Base-by-base conservation (phyloP, 2,888 invertebrate species). In the Drosophila subsilvestris region DNA sequence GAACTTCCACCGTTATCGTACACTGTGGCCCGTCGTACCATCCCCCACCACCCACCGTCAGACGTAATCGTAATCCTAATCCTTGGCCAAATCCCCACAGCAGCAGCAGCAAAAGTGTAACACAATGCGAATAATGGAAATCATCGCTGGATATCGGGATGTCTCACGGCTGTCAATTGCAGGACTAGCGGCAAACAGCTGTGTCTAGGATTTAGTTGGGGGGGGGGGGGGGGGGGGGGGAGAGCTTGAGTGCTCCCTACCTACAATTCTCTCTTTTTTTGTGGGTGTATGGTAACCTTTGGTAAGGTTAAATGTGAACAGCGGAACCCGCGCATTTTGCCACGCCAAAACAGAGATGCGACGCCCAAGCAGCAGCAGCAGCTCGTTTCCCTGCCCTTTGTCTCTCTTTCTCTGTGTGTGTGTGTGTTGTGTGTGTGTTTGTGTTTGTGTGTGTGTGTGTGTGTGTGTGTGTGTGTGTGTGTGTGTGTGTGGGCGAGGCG, bases 271-370 rank as follows among this genome's bases (percentile, higher is more conserved):
- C 49, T 43, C 45, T 49, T 29, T 25, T 20, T 70, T 61, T 50
- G 70, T 57, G 43, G 69, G 60, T 49, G 51, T 37, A 62, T 70
- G 67, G 73, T 82, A 82, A 82, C 82, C 82, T 82, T 83, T 82
- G 75, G 63, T 83, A 86, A 82, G 82, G 82, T 82, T 82, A 82
- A 82, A 82, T 82, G 80, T 79, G 73, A 82, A 73, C 84, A 67
- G 56, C 55, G 60, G 76, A 69, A 55, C 67, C 71, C 85, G 85
- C 82, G 81, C 82, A 85, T 76, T 79, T 79, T 81, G 80, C 80
- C 81, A 78, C 69, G 70, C 71, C 71, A 80, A 73, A 61, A 66
- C 71, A 58, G 43, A 59, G 27, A 55, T 27, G 27, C 48, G 14
- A 22, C 25, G 43, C 14, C 17, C 18, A 12, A 65, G 48, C 47